A percentile compares a stretch with the other conserved stretches of the same genome.
Conservation (phyloP, 2,113 vertebrate species). For the Triplophysa dalaica region DNA sequence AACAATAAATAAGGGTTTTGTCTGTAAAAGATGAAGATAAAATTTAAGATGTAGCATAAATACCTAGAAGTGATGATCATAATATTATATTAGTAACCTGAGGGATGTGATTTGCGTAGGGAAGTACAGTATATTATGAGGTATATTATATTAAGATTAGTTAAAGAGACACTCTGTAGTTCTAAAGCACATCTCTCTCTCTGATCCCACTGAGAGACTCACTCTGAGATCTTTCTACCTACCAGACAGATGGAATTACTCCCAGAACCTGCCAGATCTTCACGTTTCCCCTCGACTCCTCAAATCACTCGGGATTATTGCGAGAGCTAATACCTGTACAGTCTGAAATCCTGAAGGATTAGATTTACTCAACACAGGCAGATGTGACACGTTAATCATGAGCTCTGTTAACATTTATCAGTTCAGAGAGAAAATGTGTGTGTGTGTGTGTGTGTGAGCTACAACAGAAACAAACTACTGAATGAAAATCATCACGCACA, state of each 20-base stretch:
- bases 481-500: slow-evolving; percentile 65
- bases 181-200: not conserved
- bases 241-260: slow-evolving; percentile 93
- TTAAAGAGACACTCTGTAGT: not conserved
- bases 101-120: slow-evolving; percentile 9
- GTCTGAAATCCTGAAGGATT: slow-evolving; percentile 98
- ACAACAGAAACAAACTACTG: slow-evolving; percentile 63
- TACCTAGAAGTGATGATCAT: not conserved
- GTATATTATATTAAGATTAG: slow-evolving; percentile 11
- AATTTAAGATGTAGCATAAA: not conserved
- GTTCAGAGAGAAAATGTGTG: slow-evolving; percentile 62
- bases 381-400: slow-evolving; percentile 94
- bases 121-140: not conserved
- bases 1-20: no score
- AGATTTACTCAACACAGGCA: slow-evolving; percentile 97
- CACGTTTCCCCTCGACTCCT: slow-evolving; percentile 87
- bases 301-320: slow-evolving; percentile 97
- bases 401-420: slow-evolving; percentile 78
- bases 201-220: slow-evolving; percentile 24
- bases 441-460: slow-evolving; percentile 56
- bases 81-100: not conserved
- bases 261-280: slow-evolving; percentile 96
- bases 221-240: slow-evolving; percentile 69
- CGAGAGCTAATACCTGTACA: slow-evolving; percentile 99
- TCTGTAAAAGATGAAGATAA: no score